phyloP scores from a whole-genome alignment of 2,113 vertebrate species.

The Oceanites oceanicus region DNA sequence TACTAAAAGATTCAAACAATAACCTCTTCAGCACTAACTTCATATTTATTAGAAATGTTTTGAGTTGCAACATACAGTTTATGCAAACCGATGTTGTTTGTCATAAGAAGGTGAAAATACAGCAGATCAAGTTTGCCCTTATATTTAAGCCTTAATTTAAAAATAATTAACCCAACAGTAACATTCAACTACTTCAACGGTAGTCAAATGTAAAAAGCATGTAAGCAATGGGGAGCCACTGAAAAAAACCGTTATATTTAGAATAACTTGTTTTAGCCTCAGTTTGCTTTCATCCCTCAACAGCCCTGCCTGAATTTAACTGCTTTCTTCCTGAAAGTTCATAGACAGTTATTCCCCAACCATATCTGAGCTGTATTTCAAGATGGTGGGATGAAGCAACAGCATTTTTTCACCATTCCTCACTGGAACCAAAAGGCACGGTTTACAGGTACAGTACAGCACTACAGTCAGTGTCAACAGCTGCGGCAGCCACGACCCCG shows the following conservation, averaged over 20 bases:
- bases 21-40: constrained; percentile 38
- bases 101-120: constrained; percentile 4
- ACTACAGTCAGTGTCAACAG: rapidly evolving
- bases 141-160: neutral
- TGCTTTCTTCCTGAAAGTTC: neutral
- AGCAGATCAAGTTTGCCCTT: neutral
- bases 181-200: neutral
- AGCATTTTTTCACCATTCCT: neutral
- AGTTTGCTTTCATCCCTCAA: neutral
- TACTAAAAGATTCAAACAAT: constrained; percentile 41
- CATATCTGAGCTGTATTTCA: neutral
- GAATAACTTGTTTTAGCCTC: neutral
- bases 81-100: neutral
- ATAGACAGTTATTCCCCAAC: neutral
- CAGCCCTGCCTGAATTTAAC: neutral
- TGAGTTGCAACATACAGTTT: neutral
- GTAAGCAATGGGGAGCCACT: neutral
- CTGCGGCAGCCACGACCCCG: neutral
- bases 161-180: neutral
- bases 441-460: neutral
- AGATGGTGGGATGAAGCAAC: neutral
- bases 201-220: neutral
- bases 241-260: neutral
- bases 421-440: neutral
- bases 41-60: constrained; percentile 9